Percentiles rank a stretch among this genome's conserved stretches.
Conservation (phyloP, 1,140 invertebrate genomes). For the Neodiprion lecontei region DNA sequence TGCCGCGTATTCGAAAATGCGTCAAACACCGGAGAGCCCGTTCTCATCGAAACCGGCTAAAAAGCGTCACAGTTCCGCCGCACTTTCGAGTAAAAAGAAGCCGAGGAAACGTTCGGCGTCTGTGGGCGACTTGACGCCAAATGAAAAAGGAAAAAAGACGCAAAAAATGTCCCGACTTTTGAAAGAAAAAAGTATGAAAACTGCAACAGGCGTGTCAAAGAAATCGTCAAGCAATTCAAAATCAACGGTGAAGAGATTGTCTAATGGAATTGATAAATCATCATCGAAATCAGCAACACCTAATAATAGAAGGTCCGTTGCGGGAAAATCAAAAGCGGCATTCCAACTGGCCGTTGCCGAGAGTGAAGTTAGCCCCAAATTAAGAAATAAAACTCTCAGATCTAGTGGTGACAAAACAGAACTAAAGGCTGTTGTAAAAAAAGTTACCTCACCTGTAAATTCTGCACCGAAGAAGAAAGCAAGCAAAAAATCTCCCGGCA, state of each 20-base stretch:
- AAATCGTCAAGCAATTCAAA: background rate
- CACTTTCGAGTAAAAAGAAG: background rate
- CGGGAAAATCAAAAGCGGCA: background rate
- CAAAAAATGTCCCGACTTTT: background rate
- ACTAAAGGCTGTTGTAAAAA: background rate
- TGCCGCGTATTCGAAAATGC: background rate
- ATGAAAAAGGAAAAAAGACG: background rate
- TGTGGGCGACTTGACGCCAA: background rate
- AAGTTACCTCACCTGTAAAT: background rate
- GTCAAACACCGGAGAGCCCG: background rate
- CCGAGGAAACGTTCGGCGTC: background rate
- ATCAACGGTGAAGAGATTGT: background rate
- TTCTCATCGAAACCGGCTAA: constrained; percentile 2
- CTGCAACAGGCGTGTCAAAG: too few relatives aligned
- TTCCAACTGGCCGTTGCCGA: background rate
- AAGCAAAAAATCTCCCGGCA: background rate
- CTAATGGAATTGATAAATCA: background rate
- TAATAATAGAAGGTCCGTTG: background rate
- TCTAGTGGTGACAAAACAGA: background rate
- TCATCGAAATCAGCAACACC: background rate
- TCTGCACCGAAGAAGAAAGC: background rate
- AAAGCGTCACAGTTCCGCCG: background rate
- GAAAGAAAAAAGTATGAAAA: too few relatives aligned
- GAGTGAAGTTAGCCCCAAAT: background rate
- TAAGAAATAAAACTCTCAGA: background rate